Base-by-base conservation (phyloP, 2,888 invertebrate species). In the Fissipunctia ypsillon region DNA sequence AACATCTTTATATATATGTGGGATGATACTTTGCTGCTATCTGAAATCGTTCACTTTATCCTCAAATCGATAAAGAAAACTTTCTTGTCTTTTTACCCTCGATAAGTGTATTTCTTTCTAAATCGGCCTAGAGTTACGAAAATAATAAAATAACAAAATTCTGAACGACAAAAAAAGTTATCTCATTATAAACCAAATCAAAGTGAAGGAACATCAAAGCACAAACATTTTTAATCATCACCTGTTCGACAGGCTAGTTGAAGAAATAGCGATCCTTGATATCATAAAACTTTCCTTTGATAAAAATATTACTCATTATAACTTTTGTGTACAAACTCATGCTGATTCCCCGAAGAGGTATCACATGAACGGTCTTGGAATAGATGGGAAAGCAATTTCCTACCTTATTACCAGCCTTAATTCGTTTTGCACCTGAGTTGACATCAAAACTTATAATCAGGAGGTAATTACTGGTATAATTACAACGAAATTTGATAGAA, bases 381-480 rank as follows among this genome's bases (percentile, higher is more conserved):
- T 85, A 80, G 84, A 87, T 87, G 80, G 79, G 75, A 86, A 88
- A 88, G 90, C 91, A 91, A 92, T 91, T 91, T 89, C 85, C 88
- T 84, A 85, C 74, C 82, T 83, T 87, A 91, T 90, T 90, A 90
- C 86, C 69, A 81, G 72, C 79, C 89, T 87, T 89, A 90, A 88
- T 91, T 92, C 87, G 90, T 92, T 93, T 93, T 90, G 87, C 91
- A 92, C 91, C 89, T 91, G 91, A 90, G 83, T 85, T 84, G 88
- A 90, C 90, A 91, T 91, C 88, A 91, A 90, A 93, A 92, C 90
- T 91, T 90, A 89, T 91, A 92, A 93, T 92, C 88, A 90, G 83
- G 79, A 84, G 84, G 84, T 89, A 89, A 92, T 91, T 92, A 91
- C 85, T 79, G 76, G 76, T 85, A 81, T 89, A 91, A 90, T 90